phyloP scores from a whole-genome alignment of 2,113 vertebrate species.

The Martes martes region DNA sequence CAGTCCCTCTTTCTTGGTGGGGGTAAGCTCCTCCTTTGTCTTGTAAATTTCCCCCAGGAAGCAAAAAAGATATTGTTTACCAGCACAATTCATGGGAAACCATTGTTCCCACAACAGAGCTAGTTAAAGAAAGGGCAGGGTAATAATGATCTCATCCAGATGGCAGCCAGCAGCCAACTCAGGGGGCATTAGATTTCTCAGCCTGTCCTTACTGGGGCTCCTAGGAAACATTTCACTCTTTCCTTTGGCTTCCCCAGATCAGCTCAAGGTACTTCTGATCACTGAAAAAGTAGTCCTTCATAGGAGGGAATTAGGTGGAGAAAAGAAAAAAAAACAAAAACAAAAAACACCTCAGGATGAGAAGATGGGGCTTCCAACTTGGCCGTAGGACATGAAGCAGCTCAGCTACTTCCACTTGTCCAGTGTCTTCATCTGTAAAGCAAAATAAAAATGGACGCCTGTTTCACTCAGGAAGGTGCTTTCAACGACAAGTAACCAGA shows the following conservation, averaged over 20 bases:
- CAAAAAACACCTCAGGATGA: neutral
- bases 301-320: neutral
- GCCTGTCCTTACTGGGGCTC: neutral
- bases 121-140: conserved; percentile 48
- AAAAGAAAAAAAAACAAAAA: neutral
- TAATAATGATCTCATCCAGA: conserved; percentile 69
- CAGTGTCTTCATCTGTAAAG: neutral
- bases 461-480: neutral
- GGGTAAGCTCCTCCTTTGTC: conserved; percentile 32
- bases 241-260: neutral
- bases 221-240: conserved; percentile 30
- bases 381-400: neutral
- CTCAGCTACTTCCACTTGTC: neutral
- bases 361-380: neutral
- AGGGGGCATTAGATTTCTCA: conserved; percentile 64
- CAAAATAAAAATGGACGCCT: neutral
- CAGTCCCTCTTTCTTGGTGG: neutral
- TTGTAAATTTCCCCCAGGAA: conserved; percentile 4
- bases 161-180: conserved; percentile 48
- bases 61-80: conserved; percentile 56
- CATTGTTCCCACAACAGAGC: conserved; percentile 58
- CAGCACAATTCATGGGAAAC: conserved; percentile 48
- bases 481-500: conserved; percentile 6
- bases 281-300: neutral
- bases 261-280: neutral